These are phyloP conservation scores for Drosophila quadrilineata DNA, from an alignment of 1,140 invertebrate genomes.

Conservation along the genomic window DNA sequence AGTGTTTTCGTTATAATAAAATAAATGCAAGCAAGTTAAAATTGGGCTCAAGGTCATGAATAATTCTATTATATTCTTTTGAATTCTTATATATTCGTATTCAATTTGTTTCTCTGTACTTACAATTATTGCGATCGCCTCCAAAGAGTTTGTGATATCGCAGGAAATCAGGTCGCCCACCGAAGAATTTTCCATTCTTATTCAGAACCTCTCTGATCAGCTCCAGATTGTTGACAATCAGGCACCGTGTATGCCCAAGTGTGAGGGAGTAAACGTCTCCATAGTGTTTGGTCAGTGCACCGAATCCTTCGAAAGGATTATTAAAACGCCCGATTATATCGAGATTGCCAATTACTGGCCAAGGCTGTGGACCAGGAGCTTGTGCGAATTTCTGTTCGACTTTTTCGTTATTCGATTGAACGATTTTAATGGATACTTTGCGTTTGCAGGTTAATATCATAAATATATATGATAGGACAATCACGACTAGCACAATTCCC, in stretches of 20 bases:
- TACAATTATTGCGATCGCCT: constrained; percentile 89
- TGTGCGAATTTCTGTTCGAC: constrained; percentile 25
- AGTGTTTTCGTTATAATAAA: no score
- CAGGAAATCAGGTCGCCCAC: constrained; percentile 90
- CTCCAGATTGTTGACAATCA: constrained; percentile 89
- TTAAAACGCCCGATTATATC: constrained; percentile 85
- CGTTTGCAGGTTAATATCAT: constrained; percentile 24
- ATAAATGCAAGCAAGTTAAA: no score
- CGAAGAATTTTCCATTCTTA: constrained; percentile 90
- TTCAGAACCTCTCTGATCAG: constrained; percentile 90
- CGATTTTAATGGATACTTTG: constrained; percentile 11
- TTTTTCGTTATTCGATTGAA: constrained; percentile 9
- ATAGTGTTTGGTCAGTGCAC: constrained; percentile 86
- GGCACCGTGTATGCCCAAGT: constrained; percentile 86
- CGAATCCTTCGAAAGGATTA: constrained; percentile 88
- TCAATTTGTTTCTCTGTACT: constrained; percentile 81
- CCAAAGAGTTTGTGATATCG: constrained; percentile 89
- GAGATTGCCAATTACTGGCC: constrained; percentile 88
- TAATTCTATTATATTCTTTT: not conserved
- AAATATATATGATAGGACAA: constrained; percentile 28
- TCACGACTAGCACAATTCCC: constrained; percentile 10
- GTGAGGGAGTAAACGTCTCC: constrained; percentile 89
- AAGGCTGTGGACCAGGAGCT: constrained; percentile 85
- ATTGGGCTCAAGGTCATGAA: not conserved
- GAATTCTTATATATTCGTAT: not conserved